These are phyloP conservation scores for Branchellion lobata DNA, from an alignment of 2,888 invertebrate genomes.

Conservation along the genomic window DNA sequence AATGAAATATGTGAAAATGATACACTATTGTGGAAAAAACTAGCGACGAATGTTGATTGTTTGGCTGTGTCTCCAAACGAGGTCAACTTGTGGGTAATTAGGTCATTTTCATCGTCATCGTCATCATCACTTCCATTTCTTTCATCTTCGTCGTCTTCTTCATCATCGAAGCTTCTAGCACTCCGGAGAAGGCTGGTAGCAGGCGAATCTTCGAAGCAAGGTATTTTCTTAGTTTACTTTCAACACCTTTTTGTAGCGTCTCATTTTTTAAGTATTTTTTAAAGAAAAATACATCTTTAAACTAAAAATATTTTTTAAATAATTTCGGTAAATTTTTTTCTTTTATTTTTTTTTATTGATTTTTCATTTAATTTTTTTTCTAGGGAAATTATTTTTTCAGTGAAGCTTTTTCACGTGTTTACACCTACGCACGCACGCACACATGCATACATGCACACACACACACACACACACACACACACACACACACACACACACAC, in stretches of 20 bases:
- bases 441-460: no score
- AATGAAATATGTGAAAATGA: background rate
- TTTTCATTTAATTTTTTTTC: no score
- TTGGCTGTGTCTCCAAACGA: background rate
- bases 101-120: background rate
- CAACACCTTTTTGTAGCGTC: background rate
- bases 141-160: background rate
- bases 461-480: no score
- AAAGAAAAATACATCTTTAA: background rate
- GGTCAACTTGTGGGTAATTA: conserved; percentile 1
- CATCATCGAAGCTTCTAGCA: background rate
- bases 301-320: background rate
- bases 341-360: no score
- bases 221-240: background rate
- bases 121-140: background rate
- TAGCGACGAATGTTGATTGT: background rate
- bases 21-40: background rate
- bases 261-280: background rate
- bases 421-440: no score
- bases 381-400: no score
- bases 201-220: background rate
- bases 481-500: no score
- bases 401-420: no score
- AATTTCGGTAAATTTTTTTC: no score
- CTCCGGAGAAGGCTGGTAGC: background rate